These are phyloP conservation scores for Acrossocheilus fasciatus DNA, from an alignment of 2,797 vertebrate species.

Conservation along the genomic window DNA sequence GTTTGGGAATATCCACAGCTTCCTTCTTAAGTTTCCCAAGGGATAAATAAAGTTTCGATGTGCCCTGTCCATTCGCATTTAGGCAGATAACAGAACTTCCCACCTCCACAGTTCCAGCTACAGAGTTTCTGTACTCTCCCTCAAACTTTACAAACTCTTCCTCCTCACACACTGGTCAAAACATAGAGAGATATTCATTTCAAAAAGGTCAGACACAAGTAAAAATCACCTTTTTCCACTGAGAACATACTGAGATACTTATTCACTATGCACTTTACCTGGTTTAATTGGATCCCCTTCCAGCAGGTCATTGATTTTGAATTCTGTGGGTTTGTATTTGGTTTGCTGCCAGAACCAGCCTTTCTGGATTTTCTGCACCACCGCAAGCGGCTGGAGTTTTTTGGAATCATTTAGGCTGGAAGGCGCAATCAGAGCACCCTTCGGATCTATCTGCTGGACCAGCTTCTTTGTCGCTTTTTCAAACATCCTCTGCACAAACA, in stretches of 20 bases:
- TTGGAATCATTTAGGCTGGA: constrained; percentile 85
- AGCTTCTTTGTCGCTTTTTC: constrained; percentile 90
- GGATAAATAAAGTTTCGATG: constrained; percentile 78
- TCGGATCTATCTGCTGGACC: constrained; percentile 83
- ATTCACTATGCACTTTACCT: constrained; percentile 42
- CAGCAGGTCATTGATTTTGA: constrained; percentile 85
- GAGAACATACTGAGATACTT: no score
- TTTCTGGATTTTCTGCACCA: constrained; percentile 85
- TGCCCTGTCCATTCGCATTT: constrained; percentile 70
- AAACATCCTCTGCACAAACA: constrained; percentile 81
- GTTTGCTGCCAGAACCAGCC: constrained; percentile 87
- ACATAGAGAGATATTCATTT: constrained; percentile 6
- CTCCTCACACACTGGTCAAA: constrained; percentile 80
- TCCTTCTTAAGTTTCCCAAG: constrained; percentile 88
- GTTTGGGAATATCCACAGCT: constrained; percentile 83
- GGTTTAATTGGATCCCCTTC: constrained; percentile 72
- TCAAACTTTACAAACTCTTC: constrained; percentile 84
- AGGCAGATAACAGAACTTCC: constrained; percentile 67
- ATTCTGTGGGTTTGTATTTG: constrained; percentile 88
- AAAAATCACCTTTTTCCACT: neutral
- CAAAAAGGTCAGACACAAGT: neutral
- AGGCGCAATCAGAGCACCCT: constrained; percentile 86
- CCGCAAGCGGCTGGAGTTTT: constrained; percentile 83
- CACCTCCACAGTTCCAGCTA: constrained; percentile 72
- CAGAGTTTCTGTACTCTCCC: constrained; percentile 74